phyloP scores from a whole-genome alignment of 2,888 invertebrate species.

The Trissoscelio sp. region DNA sequence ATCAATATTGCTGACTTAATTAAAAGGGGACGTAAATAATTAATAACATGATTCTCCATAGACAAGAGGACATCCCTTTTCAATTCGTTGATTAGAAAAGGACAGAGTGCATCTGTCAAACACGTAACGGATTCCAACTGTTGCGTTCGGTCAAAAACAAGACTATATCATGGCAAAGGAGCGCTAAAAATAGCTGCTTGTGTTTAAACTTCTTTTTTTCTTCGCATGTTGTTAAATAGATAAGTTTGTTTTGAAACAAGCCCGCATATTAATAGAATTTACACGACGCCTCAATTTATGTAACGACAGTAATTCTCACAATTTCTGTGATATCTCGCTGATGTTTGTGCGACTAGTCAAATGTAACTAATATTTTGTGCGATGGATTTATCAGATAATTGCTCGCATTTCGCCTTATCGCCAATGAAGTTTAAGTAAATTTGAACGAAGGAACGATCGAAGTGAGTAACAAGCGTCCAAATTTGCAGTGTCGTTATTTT shows the following conservation, averaged over 20 bases:
- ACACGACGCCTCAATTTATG: neutral
- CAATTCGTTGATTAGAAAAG: no score
- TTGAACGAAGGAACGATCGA: neutral
- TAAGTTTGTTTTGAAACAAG: slow-evolving; percentile 1
- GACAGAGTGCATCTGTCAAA: slow-evolving; percentile 7
- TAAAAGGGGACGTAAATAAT: no score
- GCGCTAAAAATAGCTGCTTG: slow-evolving; percentile 26
- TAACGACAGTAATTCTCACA: neutral
- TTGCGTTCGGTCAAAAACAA: slow-evolving; percentile 27
- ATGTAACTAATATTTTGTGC: neutral
- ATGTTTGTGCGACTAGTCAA: neutral
- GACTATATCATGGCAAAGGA: slow-evolving; percentile 20
- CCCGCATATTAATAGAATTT: slow-evolving; percentile 21
- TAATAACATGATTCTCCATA: no score
- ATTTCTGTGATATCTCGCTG: slow-evolving; percentile 14
- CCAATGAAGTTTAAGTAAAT: neutral
- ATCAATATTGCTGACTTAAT: no score
- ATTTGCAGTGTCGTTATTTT: neutral
- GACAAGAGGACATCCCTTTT: no score
- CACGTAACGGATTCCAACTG: slow-evolving; percentile 14
- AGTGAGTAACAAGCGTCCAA: neutral
- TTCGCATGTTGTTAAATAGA: slow-evolving; percentile 14
- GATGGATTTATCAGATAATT: neutral
- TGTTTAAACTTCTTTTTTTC: slow-evolving; percentile 22
- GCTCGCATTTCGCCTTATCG: neutral